phyloP scores from a whole-genome alignment of 2,888 invertebrate genomes.

The Drosophila melanosoma region DNA sequence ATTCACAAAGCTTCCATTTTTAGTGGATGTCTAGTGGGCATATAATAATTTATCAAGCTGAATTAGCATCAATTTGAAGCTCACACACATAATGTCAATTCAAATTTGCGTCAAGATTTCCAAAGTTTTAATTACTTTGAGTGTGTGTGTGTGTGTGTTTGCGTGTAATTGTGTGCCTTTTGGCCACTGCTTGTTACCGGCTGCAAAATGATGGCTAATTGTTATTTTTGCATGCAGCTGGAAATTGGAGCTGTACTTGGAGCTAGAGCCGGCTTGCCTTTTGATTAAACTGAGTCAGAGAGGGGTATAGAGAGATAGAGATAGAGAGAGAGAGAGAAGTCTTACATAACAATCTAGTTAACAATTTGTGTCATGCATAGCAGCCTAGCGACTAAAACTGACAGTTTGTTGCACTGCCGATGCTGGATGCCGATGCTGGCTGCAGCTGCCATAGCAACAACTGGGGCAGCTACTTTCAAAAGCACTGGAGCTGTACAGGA shows the following conservation, averaged over 20 bases:
- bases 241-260: conserved; percentile 28
- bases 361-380: conserved; percentile 78
- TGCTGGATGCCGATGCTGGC: conserved; percentile 18
- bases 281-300: conserved; percentile 49
- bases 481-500: conserved; percentile 41
- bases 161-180: conserved; percentile 8
- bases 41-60: conserved; percentile 11
- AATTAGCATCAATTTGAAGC: conserved; percentile 38
- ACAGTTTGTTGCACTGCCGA: conserved; percentile 32
- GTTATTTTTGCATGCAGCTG: conserved; percentile 69
- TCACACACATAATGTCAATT: conserved; percentile 63
- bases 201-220: conserved; percentile 74
- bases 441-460: conserved; percentile 47
- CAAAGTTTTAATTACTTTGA: conserved; percentile 65
- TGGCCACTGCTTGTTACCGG: conserved; percentile 46
- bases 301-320: conserved; percentile 31
- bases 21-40: not conserved
- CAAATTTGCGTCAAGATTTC: conserved; percentile 50
- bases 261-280: conserved; percentile 38
- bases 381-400: conserved; percentile 54
- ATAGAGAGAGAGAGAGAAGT: conserved; percentile 40
- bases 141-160: not conserved
- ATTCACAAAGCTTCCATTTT: not conserved
- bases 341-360: conserved; percentile 79
- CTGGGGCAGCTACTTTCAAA: conserved; percentile 69